These are phyloP conservation scores for Bungarus multicinctus DNA, from an alignment of 2,113 vertebrate genomes.

Conservation along the genomic window DNA sequence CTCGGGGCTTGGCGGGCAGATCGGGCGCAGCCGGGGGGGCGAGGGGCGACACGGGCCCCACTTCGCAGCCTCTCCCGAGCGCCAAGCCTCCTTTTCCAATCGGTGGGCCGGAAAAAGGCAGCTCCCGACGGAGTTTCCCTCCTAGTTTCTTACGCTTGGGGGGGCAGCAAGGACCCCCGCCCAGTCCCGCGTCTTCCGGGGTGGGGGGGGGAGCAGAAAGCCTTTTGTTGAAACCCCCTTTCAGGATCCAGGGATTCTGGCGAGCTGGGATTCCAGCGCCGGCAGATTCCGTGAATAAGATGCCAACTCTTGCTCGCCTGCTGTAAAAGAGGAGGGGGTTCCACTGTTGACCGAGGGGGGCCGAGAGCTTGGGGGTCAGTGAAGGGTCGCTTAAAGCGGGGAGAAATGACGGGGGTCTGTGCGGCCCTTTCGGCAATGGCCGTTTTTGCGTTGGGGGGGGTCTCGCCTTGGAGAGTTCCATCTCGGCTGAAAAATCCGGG, in stretches of 20 bases:
- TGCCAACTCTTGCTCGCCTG: background rate
- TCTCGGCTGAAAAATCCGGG: background rate
- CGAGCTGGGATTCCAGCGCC: too few species aligned
- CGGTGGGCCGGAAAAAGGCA: background rate
- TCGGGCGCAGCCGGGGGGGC: too few species aligned
- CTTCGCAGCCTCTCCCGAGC: background rate
- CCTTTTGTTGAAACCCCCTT: background rate
- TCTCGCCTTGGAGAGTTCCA: too few species aligned
- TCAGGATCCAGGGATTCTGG: too few species aligned
- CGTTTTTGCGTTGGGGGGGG: background rate
- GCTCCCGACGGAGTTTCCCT: background rate
- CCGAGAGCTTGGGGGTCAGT: background rate
- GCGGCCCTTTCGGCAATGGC: too few species aligned
- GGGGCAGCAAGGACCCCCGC: background rate
- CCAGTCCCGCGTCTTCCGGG: background rate
- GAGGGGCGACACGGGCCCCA: too few species aligned
- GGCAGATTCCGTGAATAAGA: too few species aligned
- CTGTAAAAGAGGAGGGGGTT: background rate
- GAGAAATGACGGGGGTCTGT: too few species aligned
- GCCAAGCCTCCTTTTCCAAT: background rate
- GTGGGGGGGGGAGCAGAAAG: too few species aligned
- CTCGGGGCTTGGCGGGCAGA: background rate
- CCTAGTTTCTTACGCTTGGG: background rate
- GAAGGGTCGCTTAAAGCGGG: background rate
- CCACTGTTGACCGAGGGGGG: too few species aligned